These are phyloP conservation scores for Bufo bufo DNA, from an alignment of 2,113 vertebrate genomes.

Conservation along the genomic window DNA sequence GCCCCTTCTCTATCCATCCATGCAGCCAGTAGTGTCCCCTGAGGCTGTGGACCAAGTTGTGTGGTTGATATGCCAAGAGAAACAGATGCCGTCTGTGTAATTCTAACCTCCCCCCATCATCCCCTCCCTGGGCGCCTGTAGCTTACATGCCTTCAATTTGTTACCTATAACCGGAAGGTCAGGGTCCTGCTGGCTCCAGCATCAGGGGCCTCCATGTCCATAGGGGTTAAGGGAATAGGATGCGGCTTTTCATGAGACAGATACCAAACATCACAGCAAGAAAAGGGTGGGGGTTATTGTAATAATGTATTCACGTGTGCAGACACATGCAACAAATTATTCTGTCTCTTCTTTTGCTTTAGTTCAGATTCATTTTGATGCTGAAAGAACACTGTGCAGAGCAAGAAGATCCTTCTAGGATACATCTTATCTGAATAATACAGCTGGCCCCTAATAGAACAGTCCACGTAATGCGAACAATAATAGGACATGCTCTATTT, in stretches of 20 bases:
- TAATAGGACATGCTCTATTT: too few relatives aligned
- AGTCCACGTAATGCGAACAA: too few relatives aligned
- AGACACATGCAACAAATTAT: slow-evolving; percentile 50
- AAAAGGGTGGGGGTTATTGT: slow-evolving; percentile 10
- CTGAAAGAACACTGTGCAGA: neutral
- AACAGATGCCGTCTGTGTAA: slow-evolving; percentile 86
- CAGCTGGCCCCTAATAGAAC: neutral
- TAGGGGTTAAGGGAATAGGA: slow-evolving; percentile 51
- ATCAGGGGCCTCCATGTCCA: slow-evolving; percentile 62
- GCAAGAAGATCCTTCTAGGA: neutral
- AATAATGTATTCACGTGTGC: slow-evolving; percentile 26
- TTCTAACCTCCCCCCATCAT: slow-evolving; percentile 71
- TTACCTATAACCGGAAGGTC: slow-evolving; percentile 74
- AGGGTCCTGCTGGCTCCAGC: slow-evolving; percentile 66
- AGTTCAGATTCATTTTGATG: slow-evolving; percentile 13
- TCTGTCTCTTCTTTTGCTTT: slow-evolving; percentile 16
- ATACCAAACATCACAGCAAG: slow-evolving; percentile 37
- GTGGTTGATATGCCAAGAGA: slow-evolving; percentile 74
- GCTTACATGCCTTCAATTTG: slow-evolving; percentile 74
- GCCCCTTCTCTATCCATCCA: slow-evolving; percentile 51
- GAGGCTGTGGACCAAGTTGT: slow-evolving; percentile 70
- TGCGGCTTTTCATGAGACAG: slow-evolving; percentile 38
- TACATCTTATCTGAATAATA: too few relatives aligned
- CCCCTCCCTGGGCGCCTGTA: slow-evolving; percentile 44
- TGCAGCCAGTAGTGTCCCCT: slow-evolving; percentile 57